Evolutionary conservation across 2,888 invertebrate species (phyloP).

Genomic region (Cheiracanthium punctorium): DNA sequence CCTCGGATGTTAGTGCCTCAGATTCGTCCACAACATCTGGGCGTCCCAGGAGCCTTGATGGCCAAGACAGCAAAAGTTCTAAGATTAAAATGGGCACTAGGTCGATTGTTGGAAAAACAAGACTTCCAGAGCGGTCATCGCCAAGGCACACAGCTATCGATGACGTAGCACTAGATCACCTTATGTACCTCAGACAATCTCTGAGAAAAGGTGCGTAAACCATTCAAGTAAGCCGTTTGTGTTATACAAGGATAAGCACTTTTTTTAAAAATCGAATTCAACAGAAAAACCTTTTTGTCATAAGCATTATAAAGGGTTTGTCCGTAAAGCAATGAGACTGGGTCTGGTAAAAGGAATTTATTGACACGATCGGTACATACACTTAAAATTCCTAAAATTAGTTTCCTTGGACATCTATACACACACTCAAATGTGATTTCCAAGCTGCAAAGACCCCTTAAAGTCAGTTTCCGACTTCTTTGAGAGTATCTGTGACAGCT

Average conservation of each 20-base stretch:
- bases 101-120: slow-evolving; percentile 72
- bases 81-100: slow-evolving; percentile 75
- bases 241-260: background rate
- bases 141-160: slow-evolving; percentile 42
- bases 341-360: too few relatives aligned
- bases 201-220: slow-evolving; percentile 71
- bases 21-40: slow-evolving; percentile 55
- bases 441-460: too few relatives aligned
- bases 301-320: too few relatives aligned
- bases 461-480: too few relatives aligned
- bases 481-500: too few relatives aligned
- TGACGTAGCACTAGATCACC: slow-evolving; percentile 73
- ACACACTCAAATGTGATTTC: too few relatives aligned
- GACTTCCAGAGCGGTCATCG: slow-evolving; percentile 19
- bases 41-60: slow-evolving; percentile 68
- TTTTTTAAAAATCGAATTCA: too few relatives aligned
- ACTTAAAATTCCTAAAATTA: too few relatives aligned
- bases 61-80: slow-evolving; percentile 27
- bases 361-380: too few relatives aligned
- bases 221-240: background rate
- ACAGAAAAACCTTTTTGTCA: too few relatives aligned
- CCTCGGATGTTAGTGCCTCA: slow-evolving; percentile 58
- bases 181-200: slow-evolving; percentile 73
- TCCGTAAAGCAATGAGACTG: too few relatives aligned
- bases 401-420: too few relatives aligned